phyloP scores from a whole-genome alignment of 1,140 invertebrate species.

The Chelonus insularis region DNA sequence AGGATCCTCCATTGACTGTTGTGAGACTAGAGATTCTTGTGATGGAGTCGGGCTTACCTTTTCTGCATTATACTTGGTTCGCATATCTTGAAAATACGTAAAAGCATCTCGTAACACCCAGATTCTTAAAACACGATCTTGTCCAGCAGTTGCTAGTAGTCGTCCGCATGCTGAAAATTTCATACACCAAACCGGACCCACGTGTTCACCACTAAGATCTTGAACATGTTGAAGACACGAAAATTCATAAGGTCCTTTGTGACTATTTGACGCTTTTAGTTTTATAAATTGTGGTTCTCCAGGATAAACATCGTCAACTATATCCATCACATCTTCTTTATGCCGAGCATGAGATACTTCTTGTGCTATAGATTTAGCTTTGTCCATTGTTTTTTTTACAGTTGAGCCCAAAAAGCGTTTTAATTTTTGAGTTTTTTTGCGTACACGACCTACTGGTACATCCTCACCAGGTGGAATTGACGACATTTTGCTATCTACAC shows the following conservation, averaged over 20 bases:
- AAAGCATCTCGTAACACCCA: slow-evolving; percentile 91
- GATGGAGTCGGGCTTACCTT: slow-evolving; percentile 87
- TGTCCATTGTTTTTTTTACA: slow-evolving; percentile 86
- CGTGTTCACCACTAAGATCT: slow-evolving; percentile 82
- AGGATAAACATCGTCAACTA: slow-evolving; percentile 75
- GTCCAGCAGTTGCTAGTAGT: slow-evolving; percentile 91
- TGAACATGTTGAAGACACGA: slow-evolving; percentile 73
- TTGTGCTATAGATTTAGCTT: slow-evolving; percentile 87
- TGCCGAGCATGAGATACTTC: slow-evolving; percentile 82
- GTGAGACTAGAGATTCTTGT: slow-evolving; percentile 82
- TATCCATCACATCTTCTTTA: slow-evolving; percentile 82
- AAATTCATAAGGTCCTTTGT: slow-evolving; percentile 96
- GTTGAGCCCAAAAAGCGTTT: slow-evolving; percentile 85
- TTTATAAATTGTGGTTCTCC: slow-evolving; percentile 83
- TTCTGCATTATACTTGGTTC: slow-evolving; percentile 89
- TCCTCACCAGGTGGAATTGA: slow-evolving; percentile 65
- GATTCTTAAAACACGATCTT: slow-evolving; percentile 89
- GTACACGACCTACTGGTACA: slow-evolving; percentile 54
- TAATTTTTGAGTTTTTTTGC: slow-evolving; percentile 64
- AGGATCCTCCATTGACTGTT: slow-evolving; percentile 71
- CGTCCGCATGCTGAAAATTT: slow-evolving; percentile 96
- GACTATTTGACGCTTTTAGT: slow-evolving; percentile 89
- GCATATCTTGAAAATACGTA: slow-evolving; percentile 90
- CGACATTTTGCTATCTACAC: slow-evolving; percentile 75
- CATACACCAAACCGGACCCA: slow-evolving; percentile 96